Base-by-base conservation (phyloP, 2,797 vertebrate species). In the Amazona finschi region DNA sequence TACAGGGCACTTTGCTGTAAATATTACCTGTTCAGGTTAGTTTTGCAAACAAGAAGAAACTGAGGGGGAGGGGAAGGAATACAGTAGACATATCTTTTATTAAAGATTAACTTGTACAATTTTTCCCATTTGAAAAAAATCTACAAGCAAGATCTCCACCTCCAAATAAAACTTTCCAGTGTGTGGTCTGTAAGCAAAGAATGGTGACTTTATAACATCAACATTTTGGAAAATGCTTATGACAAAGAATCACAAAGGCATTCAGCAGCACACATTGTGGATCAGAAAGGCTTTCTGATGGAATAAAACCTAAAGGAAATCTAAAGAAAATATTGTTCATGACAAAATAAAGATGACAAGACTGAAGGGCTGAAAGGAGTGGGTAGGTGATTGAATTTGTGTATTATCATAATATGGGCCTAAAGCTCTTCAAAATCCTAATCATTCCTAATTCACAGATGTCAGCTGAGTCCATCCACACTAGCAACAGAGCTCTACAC, bases 61-160 rank as follows among this genome's bases (percentile, higher is more conserved):
- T 0, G 0, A 3, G 5, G 9, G 21, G 6, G 5, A 5, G 3
- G 7, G 9, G 7, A 18, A 50, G 1, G 10, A 80, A 77, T 43
- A 46, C 6, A 76, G n/a, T 11, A 67, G 28, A 44, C 8, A 4
- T 6, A 66, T 31, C 28, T 44, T 67, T 53, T 28, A 27, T 36
- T 58, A 36, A 52, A 82, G 3, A 28, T 11, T 7, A 69, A 52
- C 25, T 43, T 61, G 36, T 33, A 36, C 5, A 69, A 28, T 7
- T 86, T 65, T 20, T 47, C 19, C 17, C 33, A 57, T 78, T 85
- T 39, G 13, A 74, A 72, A 78, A 74, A 53, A 43, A 28, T 28
- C 21, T 27, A 70, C 11, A 39, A 38, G 3, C 24, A 66, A 87
- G n/a, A 85, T 16, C 22, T 65, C 44, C 27, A 53, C 12, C 49